Percentiles rank a stretch among this genome's conserved stretches.
Evolutionary conservation across 2,113 vertebrate species (phyloP).

Genomic region (Oreochromis tanganicae): DNA sequence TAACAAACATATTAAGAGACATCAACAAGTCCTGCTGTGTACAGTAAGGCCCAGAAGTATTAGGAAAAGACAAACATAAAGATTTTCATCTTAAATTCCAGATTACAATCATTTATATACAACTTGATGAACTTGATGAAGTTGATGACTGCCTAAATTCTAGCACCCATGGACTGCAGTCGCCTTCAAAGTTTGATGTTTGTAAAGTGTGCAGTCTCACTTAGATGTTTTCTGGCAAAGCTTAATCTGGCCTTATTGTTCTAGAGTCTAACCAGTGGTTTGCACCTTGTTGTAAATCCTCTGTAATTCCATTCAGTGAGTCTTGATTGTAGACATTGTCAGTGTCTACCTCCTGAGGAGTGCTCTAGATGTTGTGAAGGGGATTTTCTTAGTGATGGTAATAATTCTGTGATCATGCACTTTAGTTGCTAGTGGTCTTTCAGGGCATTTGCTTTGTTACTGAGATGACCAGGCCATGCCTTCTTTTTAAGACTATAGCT

Average conservation of each 20-base stretch:
- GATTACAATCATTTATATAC: neutral
- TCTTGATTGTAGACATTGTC: neutral
- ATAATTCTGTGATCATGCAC: neutral
- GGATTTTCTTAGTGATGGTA: neutral
- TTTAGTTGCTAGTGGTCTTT: neutral
- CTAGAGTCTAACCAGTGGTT: neutral
- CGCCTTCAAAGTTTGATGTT: neutral
- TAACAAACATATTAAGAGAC: neutral
- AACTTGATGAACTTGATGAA: neutral
- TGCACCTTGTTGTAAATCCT: neutral
- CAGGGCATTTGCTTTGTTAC: neutral
- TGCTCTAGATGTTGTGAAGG: neutral
- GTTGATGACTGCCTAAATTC: neutral
- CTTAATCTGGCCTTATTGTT: neutral
- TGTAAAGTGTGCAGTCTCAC: neutral
- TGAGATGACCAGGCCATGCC: accelerated
- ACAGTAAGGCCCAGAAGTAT: neutral
- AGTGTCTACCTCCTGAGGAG: neutral
- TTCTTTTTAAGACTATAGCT: neutral
- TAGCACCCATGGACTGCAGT: neutral
- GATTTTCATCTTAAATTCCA: neutral
- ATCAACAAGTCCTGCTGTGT: neutral
- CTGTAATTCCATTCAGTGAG: neutral
- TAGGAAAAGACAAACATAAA: neutral
- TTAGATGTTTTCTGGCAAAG: neutral